Evolutionary conservation across 2,888 invertebrate genomes (phyloP).

Genomic region (Pristionchus entomophagus): DNA sequence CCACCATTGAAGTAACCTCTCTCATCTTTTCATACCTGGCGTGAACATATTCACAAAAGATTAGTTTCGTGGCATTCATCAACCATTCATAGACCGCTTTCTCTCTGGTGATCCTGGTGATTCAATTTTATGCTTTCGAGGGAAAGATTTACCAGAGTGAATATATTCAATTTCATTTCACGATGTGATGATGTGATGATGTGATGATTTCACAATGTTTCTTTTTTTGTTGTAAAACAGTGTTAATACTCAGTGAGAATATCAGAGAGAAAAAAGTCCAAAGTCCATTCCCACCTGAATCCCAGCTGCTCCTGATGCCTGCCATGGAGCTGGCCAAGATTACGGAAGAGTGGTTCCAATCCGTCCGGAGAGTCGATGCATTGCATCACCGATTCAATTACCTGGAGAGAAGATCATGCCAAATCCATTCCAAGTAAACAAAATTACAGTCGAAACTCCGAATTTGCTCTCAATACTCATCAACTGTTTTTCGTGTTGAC

Average conservation of each 20-base stretch:
- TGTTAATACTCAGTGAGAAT: too few species aligned
- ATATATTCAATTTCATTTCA: too few species aligned
- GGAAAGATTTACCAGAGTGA: too few species aligned
- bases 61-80: neutral
- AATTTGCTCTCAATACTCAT: too few species aligned
- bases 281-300: constrained; percentile 63
- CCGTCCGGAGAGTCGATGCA: constrained; percentile 59
- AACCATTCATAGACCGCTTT: neutral
- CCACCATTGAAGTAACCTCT: neutral
- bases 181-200: too few species aligned
- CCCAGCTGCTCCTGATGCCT: constrained; percentile 65
- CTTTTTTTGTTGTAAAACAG: too few species aligned
- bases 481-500: too few species aligned
- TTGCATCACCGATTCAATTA: constrained; percentile 65
- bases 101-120: neutral
- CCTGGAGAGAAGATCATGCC: constrained; percentile 51
- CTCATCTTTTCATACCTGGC: neutral
- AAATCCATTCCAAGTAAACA: neutral
- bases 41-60: neutral
- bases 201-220: neutral
- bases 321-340: constrained; percentile 66
- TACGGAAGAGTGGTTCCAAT: constrained; percentile 61
- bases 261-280: too few species aligned
- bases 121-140: neutral
- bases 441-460: neutral